Base-by-base conservation (phyloP, 1,140 invertebrate genomes). In the Panulirus ornatus region DNA sequence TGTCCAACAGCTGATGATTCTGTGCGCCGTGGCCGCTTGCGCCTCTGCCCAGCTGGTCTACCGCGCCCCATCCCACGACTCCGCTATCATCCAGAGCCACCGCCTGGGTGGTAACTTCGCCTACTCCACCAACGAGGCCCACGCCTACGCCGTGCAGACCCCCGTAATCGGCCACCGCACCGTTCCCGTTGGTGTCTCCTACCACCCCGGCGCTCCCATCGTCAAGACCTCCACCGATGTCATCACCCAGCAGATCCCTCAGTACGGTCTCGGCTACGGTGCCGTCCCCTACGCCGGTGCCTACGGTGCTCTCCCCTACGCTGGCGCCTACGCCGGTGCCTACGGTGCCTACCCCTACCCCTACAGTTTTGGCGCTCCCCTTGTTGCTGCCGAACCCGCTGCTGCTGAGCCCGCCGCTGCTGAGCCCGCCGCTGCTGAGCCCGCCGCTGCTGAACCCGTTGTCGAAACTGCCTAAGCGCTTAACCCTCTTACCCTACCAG, bases 91-190 rank as follows among this genome's bases (percentile, higher is more conserved):
- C 93, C 93, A 94, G 90, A 94, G 93, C 38, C 94, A 95, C 92
- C 93, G 95, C 9, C 92, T 95, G 36, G 95, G 95, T 16, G 94
- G 95, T 78, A 95, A 95, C 94, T 95, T 95, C 93, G 94, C 95
- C 44, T 95, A 95, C 93, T 94, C 94, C 89, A 93, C 94, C 84
- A 93, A 94, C 85, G 95, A 95, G 92, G 94, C 93, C 70, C 95
- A 95, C 91, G 95, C 95, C 27, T 95, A 95, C 93, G 93, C 94
- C 71, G 93, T 93, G 34, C 92, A 94, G 90, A 92, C 92, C 81
- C 95, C 95, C 54, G 92, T 95, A 76, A 92, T 95, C 63, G 93
- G 94, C 92, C 91, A 92, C 54, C 93, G 93, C 9, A 88, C 92
- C 19, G 75, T 84, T 11, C 93, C 94, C 78, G 93, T 94, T 11